Evolutionary conservation across 2,113 vertebrate species (phyloP).

Genomic region (human (Homo sapiens)): GRCh38 chr2:120949001-120949500

Average conservation of each 20-base stretch:
- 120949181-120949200: background rate
- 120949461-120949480: background rate
- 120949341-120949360: background rate
- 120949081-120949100: background rate
- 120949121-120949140: background rate
- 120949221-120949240: too few species aligned
- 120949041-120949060: background rate
- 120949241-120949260: too few species aligned
- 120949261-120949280: too few species aligned
- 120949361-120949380: background rate
- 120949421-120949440: background rate
- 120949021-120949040: background rate
- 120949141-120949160: background rate
- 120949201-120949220: background rate
- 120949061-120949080: background rate
- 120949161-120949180: rapidly evolving
- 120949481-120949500: background rate
- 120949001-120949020: too few species aligned
- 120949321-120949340: background rate
- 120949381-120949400: background rate
- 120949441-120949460: background rate
- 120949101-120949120: background rate
- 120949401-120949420: background rate
- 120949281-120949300: background rate
- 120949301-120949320: background rate